A percentile compares a stretch with the other conserved stretches of the same genome.
phyloP scores from a whole-genome alignment of 1,140 invertebrate genomes.

The Bombus ignitus region DNA sequence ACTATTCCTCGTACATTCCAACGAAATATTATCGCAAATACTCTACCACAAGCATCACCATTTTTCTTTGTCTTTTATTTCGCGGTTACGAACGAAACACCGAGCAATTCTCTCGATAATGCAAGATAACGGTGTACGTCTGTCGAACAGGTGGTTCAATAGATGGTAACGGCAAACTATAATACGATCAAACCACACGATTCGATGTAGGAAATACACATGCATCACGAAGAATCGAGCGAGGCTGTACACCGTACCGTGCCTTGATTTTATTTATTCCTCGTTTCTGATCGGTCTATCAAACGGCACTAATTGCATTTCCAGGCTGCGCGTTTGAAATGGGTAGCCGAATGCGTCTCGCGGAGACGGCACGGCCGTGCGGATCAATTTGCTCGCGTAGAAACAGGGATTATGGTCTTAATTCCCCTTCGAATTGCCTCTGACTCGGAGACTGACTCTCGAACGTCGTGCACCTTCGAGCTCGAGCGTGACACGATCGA shows the following conservation, averaged over 20 bases:
- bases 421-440: slow-evolving; percentile 16
- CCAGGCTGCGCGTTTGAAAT: not conserved
- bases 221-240: not conserved
- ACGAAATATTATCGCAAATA: too few species aligned
- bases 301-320: slow-evolving; percentile 24
- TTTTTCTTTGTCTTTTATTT: not conserved
- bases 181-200: slow-evolving; percentile 31
- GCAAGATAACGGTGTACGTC: slow-evolving; percentile 40
- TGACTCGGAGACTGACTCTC: not conserved
- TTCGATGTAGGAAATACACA: not conserved
- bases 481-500: not conserved
- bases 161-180: slow-evolving; percentile 43
- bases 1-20: too few species aligned
- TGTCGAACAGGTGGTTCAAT: slow-evolving; percentile 33
- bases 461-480: not conserved
- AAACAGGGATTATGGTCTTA: slow-evolving; percentile 40
- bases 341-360: not conserved
- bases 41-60: too few species aligned
- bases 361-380: not conserved
- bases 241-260: not conserved
- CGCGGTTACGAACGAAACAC: slow-evolving; percentile 8
- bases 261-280: not conserved
- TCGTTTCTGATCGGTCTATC: not conserved
- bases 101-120: slow-evolving; percentile 43
- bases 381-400: slow-evolving; percentile 30